Conservation (phyloP, 2,888 invertebrate genomes). For the Ectobius pallidus region DNA sequence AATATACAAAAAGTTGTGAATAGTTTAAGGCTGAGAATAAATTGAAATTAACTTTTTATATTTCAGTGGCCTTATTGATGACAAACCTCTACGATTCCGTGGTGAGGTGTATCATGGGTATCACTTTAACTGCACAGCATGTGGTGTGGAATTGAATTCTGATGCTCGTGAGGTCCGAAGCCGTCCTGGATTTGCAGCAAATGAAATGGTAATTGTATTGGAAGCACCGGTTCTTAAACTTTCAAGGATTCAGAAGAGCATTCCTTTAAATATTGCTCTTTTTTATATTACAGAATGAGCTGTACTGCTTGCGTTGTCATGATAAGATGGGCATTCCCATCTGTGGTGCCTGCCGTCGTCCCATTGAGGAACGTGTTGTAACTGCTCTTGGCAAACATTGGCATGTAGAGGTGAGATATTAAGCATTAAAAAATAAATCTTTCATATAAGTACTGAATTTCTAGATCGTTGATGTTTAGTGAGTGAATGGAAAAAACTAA, state of each 20-base stretch:
- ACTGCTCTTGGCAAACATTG: constrained; percentile 98
- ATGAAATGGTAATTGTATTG: constrained; percentile 72
- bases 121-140: constrained; percentile 96
- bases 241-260: no score
- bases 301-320: constrained; percentile 97
- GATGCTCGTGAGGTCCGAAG: constrained; percentile 96
- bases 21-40: background rate
- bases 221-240: no score
- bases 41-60: no score
- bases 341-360: constrained; percentile 98
- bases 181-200: constrained; percentile 86
- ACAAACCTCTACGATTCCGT: constrained; percentile 86
- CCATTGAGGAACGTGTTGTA: constrained; percentile 98
- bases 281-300: constrained; percentile 84
- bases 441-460: no score
- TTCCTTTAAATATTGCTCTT: constrained; percentile 31
- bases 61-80: constrained; percentile 85
- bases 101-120: constrained; percentile 99
- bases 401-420: constrained; percentile 86
- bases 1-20: no score
- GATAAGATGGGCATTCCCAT: constrained; percentile 99
- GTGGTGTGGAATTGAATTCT: constrained; percentile 90
- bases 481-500: no score
- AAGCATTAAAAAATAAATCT: no score
- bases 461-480: no score